Base-by-base conservation (phyloP, 2,113 vertebrate species). In the Ascaphus truei region DNA sequence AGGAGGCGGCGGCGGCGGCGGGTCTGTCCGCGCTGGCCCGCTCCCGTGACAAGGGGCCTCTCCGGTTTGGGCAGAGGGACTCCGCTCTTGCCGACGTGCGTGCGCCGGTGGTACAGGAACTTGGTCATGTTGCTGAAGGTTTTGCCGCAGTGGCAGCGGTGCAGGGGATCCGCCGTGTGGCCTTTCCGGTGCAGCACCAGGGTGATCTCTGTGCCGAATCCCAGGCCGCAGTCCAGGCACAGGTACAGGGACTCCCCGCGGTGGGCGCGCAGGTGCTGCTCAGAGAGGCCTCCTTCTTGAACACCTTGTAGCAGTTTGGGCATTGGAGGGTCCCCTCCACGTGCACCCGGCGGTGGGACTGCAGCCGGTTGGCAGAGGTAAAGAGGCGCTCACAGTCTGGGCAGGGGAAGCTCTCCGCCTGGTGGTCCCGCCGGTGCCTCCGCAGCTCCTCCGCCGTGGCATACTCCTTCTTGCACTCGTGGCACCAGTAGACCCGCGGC, bases 61-160 rank as follows among this genome's bases (percentile, higher is more conserved):
- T 31, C 56, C 1, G 45, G 22, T 16, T 50, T 60, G 0, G 53
- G 2, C 0, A 81, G 45, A 0, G 84, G 74, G 2, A 81, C 73
- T 0, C 86, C 87, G 1, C 83, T 88, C 73, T 84, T 86, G 18
- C 86, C 86, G 0, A 84, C 77, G 18, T 96, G 94, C 1, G 89
- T 93, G 11, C 94, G 90, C 0, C 94, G 89, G 73, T 96, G 94
- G 79, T 96, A 96, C 22, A 96, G 89, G 75, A 93, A 95, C 81
- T 96, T 96, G 72, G 94, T 96, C 94, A 95, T 95, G 76, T 95
- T 96, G 85, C 90, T 93, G 78, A 96, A 95, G 0, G 92, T 93
- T 77, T 94, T 95, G 75, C 90, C 89, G 16, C 94, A 96, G 65
- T 90, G 85, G 75, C 94, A 96, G 73, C 91, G 92, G 75, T 95